Evolutionary conservation across 64 coral and sea anemone species (phyloP).

Genomic region (Dendronephthya gigantea): DNA sequence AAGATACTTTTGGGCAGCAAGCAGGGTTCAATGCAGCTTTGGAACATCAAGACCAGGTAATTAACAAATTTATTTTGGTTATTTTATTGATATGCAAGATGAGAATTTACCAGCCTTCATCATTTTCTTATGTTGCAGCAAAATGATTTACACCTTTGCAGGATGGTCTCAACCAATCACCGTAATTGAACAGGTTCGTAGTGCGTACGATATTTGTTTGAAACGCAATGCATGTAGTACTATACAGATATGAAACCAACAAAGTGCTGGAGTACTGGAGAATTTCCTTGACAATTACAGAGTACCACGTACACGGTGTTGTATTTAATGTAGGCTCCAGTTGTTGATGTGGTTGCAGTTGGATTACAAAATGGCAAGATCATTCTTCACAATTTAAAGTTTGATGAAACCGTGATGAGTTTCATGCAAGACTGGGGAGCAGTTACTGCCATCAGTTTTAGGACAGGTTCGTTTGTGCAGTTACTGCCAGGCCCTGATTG

Average conservation of each 20-base stretch:
- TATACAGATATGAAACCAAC: too few species aligned
- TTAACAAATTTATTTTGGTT: too few species aligned
- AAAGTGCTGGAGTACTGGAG: too few species aligned
- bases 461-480: constrained; percentile 70
- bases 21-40: constrained; percentile 83
- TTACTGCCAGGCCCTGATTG: too few species aligned
- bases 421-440: constrained; percentile 93
- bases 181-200: constrained; percentile 66
- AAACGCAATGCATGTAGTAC: too few species aligned
- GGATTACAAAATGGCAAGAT: constrained; percentile 88
- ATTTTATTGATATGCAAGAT: too few species aligned
- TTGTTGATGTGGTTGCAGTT: constrained; percentile 76
- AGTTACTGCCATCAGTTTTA: constrained; percentile 64
- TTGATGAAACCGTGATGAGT: constrained; percentile 90
- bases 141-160: constrained; percentile 73
- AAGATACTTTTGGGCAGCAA: constrained; percentile 81
- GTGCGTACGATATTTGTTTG: neutral
- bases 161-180: constrained; percentile 77
- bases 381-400: constrained; percentile 74
- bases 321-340: constrained; percentile 50
- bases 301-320: too few species aligned
- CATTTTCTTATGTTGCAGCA: constrained; percentile 36
- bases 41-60: constrained; percentile 99
- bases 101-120: neutral
- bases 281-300: too few species aligned